Evolutionary conservation across 1,140 invertebrate genomes (phyloP).

Genomic region (Aphelinus atriplicis): DNA sequence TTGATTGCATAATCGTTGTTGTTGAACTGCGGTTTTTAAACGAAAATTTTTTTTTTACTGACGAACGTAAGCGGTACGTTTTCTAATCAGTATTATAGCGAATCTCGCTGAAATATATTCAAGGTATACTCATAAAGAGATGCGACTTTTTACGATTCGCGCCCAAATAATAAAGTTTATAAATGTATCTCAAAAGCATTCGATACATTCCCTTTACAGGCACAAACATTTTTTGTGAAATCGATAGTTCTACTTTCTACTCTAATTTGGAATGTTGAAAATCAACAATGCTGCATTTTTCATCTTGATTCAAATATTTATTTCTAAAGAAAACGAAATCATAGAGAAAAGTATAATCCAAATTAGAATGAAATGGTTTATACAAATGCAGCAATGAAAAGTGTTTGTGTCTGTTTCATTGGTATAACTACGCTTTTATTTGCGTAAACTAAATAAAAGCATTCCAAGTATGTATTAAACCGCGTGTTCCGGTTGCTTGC

Average conservation of each 20-base stretch:
- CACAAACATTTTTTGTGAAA: neutral
- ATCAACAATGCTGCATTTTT: neutral
- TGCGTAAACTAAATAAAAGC: constrained; percentile 34
- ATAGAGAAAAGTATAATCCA: neutral
- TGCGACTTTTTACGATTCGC: constrained; percentile 19
- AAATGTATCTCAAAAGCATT: constrained; percentile 27
- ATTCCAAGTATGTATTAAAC: constrained; percentile 39
- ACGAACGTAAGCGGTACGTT: constrained; percentile 26
- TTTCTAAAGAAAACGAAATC: neutral
- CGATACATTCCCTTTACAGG: constrained; percentile 18
- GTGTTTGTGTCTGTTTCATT: constrained; percentile 18
- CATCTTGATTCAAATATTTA: neutral
- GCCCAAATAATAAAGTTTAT: constrained; percentile 17
- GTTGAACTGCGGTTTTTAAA: constrained; percentile 31
- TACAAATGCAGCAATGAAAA: constrained; percentile 17
- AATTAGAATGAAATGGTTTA: neutral
- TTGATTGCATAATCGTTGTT: constrained; percentile 5
- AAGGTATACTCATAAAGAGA: constrained; percentile 30
- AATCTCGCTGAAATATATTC: constrained; percentile 37
- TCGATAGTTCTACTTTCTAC: too few relatives aligned
- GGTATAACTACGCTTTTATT: constrained; percentile 32
- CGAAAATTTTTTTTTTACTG: constrained; percentile 23
- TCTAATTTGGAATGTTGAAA: too few relatives aligned
- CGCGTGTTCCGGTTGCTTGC: constrained; percentile 33
- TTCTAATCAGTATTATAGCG: constrained; percentile 41